A percentile compares a stretch with the other conserved stretches of the same genome.
phyloP scores from a whole-genome alignment of 1,140 invertebrate genomes.

The Sitodiplosis mosellana region DNA sequence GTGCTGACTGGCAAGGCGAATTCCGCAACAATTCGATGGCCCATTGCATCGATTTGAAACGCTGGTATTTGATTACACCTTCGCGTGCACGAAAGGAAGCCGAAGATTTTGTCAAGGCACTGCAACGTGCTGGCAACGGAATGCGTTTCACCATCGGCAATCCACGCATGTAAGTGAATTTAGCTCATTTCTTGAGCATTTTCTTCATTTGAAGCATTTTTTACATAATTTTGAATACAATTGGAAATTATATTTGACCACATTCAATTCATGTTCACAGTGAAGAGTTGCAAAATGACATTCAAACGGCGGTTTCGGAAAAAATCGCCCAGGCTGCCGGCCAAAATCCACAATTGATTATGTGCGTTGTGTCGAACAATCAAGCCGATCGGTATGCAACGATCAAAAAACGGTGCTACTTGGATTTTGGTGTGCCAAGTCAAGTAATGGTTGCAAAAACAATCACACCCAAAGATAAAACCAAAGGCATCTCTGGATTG shows the following conservation, averaged over 20 bases:
- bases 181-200: not conserved
- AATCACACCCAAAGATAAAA: slow-evolving; percentile 29
- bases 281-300: slow-evolving; percentile 18
- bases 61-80: slow-evolving; percentile 28
- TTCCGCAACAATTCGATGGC: not conserved
- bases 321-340: slow-evolving; percentile 29
- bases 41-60: not conserved
- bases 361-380: slow-evolving; percentile 43
- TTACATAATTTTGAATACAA: too few species aligned
- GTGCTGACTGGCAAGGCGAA: not conserved
- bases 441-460: slow-evolving; percentile 47
- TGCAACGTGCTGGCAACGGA: slow-evolving; percentile 24
- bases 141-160: slow-evolving; percentile 27
- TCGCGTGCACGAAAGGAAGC: slow-evolving; percentile 19
- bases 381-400: slow-evolving; percentile 49
- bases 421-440: slow-evolving; percentile 46
- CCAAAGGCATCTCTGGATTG: slow-evolving; percentile 6
- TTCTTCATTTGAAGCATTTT: too few species aligned
- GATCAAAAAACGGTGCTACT: slow-evolving; percentile 63
- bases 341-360: slow-evolving; percentile 32
- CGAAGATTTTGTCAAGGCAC: slow-evolving; percentile 24
- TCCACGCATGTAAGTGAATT: slow-evolving; percentile 12
- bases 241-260: too few species aligned
- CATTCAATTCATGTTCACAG: too few species aligned
- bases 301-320: slow-evolving; percentile 24